phyloP scores from a whole-genome alignment of 2,888 invertebrate species.

The Aphelenchoides bicaudatus region DNA sequence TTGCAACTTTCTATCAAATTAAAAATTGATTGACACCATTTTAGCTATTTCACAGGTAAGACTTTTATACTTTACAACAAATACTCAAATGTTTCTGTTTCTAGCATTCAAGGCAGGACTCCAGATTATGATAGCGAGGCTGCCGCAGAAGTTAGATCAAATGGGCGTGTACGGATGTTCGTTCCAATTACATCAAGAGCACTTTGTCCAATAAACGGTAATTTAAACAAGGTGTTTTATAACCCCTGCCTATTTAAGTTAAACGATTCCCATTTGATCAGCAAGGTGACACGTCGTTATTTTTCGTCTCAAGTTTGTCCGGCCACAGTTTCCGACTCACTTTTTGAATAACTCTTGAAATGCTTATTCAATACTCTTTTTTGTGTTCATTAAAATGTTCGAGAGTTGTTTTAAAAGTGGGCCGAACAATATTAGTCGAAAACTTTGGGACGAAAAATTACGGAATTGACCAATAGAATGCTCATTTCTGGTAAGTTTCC shows the following conservation, averaged over 20 bases:
- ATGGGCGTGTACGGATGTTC: conserved; percentile 54
- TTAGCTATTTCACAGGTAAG: background rate
- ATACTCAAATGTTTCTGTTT: conserved; percentile 15
- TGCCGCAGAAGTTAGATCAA: conserved; percentile 45
- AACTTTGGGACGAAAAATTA: too few relatives aligned
- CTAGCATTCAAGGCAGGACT: conserved; percentile 51
- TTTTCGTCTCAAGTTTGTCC: too few relatives aligned
- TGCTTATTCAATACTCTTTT: too few relatives aligned
- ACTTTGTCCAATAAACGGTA: conserved; percentile 57
- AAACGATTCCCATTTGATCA: conserved; percentile 6
- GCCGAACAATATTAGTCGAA: too few relatives aligned
- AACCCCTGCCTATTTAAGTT: background rate
- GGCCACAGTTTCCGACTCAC: too few relatives aligned
- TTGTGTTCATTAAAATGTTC: too few relatives aligned
- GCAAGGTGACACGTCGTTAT: too few relatives aligned
- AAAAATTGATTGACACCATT: background rate
- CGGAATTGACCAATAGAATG: too few relatives aligned
- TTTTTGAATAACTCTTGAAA: too few relatives aligned
- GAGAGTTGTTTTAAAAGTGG: too few relatives aligned
- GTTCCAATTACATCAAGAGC: conserved; percentile 58
- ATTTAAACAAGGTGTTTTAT: background rate
- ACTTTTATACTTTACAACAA: background rate
- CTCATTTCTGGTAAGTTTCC: conserved; percentile 52
- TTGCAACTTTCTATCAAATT: background rate
- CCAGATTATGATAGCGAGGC: conserved; percentile 54